Evolutionary conservation across 92 coral and sea anemone species (phyloP).

Genomic region (Isaurus tuberculatus): DNA sequence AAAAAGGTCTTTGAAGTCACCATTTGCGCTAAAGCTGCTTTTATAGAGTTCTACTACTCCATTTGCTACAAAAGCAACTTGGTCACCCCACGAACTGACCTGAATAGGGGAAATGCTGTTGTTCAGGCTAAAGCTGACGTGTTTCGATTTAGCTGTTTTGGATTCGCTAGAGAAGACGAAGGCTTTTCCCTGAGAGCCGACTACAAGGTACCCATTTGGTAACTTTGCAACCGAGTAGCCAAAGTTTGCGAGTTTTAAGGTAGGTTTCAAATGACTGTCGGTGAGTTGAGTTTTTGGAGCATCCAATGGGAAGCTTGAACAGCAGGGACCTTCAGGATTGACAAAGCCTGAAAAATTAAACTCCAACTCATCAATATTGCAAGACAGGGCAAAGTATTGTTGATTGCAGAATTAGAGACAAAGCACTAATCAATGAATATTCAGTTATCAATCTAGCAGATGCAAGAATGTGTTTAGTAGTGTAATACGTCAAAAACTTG

Average conservation of each 20-base stretch:
- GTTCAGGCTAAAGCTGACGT: conserved; percentile 40
- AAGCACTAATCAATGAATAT: no score
- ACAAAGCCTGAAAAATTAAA: conserved; percentile 61
- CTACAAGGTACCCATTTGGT: conserved; percentile 66
- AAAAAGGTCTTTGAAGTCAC: conserved; percentile 28
- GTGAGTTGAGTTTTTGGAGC: conserved; percentile 54
- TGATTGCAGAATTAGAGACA: no score
- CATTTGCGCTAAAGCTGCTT: conserved; percentile 38
- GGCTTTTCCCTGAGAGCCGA: conserved; percentile 67
- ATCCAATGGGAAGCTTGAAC: conserved; percentile 63
- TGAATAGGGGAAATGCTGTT: conserved; percentile 34
- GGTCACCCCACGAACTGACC: conserved; percentile 52
- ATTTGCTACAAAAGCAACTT: conserved; percentile 46
- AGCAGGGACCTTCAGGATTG: conserved; percentile 86
- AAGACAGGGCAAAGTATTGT: no score
- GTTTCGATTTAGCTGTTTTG: conserved; percentile 45
- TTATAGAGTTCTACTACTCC: conserved; percentile 54
- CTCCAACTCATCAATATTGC: not conserved
- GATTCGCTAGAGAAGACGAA: conserved; percentile 66
- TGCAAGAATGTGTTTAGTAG: no score
- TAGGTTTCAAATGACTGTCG: conserved; percentile 86
- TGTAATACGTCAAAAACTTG: no score
- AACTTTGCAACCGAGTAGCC: conserved; percentile 77
- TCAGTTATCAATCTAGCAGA: no score
- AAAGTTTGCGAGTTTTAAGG: conserved; percentile 64